phyloP scores from a whole-genome alignment of 2,113 vertebrate genomes.

The Alligator mississippiensis region DNA sequence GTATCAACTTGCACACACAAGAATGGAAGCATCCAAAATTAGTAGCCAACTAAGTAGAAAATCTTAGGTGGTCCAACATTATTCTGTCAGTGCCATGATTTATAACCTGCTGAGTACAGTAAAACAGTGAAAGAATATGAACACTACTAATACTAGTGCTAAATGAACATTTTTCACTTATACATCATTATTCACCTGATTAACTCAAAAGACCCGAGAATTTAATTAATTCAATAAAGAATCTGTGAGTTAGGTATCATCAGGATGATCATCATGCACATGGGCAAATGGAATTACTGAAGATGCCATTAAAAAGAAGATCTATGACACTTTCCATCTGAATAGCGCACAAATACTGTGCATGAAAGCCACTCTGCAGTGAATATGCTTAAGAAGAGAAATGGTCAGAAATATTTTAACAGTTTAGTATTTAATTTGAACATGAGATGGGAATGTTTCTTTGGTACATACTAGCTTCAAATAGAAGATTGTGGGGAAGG shows the following conservation, averaged over 20 bases:
- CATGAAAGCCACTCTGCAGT: not conserved
- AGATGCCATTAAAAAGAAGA: not conserved
- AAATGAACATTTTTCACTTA: not conserved
- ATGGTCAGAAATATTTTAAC: too few species aligned
- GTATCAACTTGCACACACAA: not conserved
- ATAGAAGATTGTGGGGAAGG: too few species aligned
- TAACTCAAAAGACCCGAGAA: not conserved
- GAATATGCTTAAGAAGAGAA: too few species aligned
- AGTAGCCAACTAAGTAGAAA: not conserved
- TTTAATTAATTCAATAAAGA: not conserved
- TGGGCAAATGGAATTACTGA: not conserved
- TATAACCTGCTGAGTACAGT: not conserved
- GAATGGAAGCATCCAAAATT: not conserved
- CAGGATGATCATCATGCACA: not conserved
- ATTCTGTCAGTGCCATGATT: not conserved
- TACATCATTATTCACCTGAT: not conserved
- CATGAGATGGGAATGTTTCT: too few species aligned
- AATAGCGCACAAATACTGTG: not conserved
- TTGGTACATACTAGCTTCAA: too few species aligned
- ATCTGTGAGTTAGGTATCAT: not conserved
- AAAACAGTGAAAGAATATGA: not conserved
- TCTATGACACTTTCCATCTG: not conserved
- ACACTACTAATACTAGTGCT: not conserved
- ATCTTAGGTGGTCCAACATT: not conserved
- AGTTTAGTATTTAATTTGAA: too few species aligned